Evolutionary conservation across 2,888 invertebrate species (phyloP).

Genomic region (Drosophila anceps): DNA sequence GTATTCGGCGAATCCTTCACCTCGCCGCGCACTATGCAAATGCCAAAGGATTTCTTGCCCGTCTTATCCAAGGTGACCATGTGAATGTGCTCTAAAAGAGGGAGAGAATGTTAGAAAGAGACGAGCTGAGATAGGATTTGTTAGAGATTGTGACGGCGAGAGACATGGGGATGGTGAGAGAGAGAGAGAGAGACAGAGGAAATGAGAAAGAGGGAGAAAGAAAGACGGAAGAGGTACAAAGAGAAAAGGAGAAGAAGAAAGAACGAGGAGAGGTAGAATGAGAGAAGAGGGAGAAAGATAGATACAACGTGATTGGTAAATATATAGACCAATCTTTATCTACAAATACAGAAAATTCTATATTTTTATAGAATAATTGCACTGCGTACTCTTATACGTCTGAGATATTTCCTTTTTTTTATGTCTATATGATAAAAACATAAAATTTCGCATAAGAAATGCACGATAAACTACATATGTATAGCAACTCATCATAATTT

Average conservation of each 20-base stretch:
- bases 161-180: neutral
- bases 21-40: conserved; percentile 98
- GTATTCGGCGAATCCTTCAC: conserved; percentile 87
- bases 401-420: too few species aligned
- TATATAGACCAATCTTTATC: neutral
- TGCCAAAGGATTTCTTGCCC: conserved; percentile 91
- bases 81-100: conserved; percentile 74
- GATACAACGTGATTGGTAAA: neutral
- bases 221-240: too few species aligned
- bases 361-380: neutral
- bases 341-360: neutral
- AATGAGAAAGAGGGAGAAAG: neutral
- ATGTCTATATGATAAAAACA: too few species aligned
- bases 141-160: too few species aligned
- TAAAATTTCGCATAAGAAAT: too few species aligned
- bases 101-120: neutral
- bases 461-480: too few species aligned
- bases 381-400: neutral
- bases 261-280: too few species aligned
- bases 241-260: too few species aligned
- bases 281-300: too few species aligned
- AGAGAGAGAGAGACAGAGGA: neutral
- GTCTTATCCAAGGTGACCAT: conserved; percentile 83
- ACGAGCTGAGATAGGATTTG: neutral
- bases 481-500: too few species aligned